Evolutionary conservation across 2,113 vertebrate species (phyloP).

Genomic region (Microcebus murinus): DNA sequence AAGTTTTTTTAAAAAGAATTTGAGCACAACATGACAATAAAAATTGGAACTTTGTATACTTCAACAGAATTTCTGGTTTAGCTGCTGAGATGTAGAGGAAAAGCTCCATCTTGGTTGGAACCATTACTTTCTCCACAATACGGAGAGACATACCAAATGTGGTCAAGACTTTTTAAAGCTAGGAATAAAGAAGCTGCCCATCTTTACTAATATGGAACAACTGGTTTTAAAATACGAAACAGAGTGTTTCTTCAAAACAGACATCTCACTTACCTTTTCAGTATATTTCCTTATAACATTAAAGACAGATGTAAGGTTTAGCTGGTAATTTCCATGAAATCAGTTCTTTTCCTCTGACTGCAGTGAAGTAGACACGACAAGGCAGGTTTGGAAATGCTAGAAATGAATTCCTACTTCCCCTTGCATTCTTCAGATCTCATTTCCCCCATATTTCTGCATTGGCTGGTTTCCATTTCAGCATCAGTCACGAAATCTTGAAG

Average conservation of each 20-base stretch:
- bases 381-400: slow-evolving; percentile 64
- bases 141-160: background rate
- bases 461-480: slow-evolving; percentile 61
- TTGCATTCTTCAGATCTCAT: slow-evolving; percentile 67
- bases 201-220: background rate
- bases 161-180: background rate
- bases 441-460: slow-evolving; percentile 55
- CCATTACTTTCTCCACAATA: background rate
- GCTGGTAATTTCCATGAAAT: slow-evolving; percentile 58
- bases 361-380: slow-evolving; percentile 7
- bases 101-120: background rate
- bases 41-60: background rate
- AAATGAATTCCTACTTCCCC: slow-evolving; percentile 59
- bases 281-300: slow-evolving; percentile 66
- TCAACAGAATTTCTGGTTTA: background rate
- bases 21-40: background rate
- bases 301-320: slow-evolving; percentile 55
- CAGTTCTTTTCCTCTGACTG: slow-evolving; percentile 72
- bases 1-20: background rate
- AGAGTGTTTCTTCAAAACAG: slow-evolving; percentile 40
- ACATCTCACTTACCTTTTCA: slow-evolving; percentile 77
- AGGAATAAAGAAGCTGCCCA: background rate
- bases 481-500: slow-evolving; percentile 63
- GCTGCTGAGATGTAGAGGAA: background rate
- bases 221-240: background rate